Conservation (phyloP, 1,140 invertebrate genomes). For the Drosophila arawakana region DNA sequence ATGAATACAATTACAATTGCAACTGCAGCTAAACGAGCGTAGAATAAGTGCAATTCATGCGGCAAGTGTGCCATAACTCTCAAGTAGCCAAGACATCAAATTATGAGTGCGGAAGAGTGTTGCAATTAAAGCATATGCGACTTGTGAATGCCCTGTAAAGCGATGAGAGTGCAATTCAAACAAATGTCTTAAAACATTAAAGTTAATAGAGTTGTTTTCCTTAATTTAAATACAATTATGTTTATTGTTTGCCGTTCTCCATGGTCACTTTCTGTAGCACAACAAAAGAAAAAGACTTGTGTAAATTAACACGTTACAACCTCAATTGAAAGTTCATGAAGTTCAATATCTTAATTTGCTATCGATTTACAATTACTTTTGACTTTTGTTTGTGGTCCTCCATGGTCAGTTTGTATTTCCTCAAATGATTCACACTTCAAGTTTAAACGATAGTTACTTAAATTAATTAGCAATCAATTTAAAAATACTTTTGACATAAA, state of each 20-base stretch:
- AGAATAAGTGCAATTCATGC: conserved; percentile 57
- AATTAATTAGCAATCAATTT: neutral
- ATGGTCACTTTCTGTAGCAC: too few relatives aligned
- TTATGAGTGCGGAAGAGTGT: conserved; percentile 48
- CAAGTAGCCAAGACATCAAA: conserved; percentile 52
- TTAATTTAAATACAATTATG: too few relatives aligned
- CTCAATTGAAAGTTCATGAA: too few relatives aligned
- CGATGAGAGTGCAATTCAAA: neutral
- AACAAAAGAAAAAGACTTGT: too few relatives aligned
- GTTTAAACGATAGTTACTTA: too few relatives aligned
- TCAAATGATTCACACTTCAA: too few relatives aligned
- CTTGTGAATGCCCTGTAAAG: conserved; percentile 15
- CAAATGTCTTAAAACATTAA: too few relatives aligned
- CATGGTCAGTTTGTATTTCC: neutral
- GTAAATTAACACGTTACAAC: too few relatives aligned
- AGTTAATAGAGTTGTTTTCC: too few relatives aligned
- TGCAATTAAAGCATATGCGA: conserved; percentile 22
- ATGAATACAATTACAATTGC: conserved; percentile 60
- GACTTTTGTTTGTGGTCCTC: neutral
- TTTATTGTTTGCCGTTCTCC: too few relatives aligned
- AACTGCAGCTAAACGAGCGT: conserved; percentile 11
- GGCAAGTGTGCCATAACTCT: conserved; percentile 52
- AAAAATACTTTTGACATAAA: neutral
- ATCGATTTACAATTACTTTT: conserved; percentile 14
- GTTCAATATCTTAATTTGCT: neutral